Base-by-base conservation (phyloP, 2,888 invertebrate genomes). In the Yponomeuta sedellus region DNA sequence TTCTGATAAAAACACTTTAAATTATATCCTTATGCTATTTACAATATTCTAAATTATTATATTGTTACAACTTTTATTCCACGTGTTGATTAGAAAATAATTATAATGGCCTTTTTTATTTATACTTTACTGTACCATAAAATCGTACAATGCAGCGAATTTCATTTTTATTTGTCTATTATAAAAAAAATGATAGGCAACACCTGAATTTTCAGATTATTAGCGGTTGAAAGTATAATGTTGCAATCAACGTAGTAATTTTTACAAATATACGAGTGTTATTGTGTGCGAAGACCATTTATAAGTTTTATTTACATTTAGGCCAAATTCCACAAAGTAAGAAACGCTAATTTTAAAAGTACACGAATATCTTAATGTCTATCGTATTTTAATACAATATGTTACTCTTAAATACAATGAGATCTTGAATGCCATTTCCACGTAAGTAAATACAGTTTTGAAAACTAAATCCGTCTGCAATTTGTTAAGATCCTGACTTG, bases 271-370 rank as follows among this genome's bases (percentile, higher is more conserved):
- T 34, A 34, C 3, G 6, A 34, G 10, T 34, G 5, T 8, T 34
- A 34, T 8, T 8, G 34, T 34, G 34, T 59, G 25, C 59, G 20
- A 25, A 25, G 59, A 59, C 59, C 64, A 65, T 66, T 69, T 66
- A 68, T 66, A 67, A 70, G 69, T 66, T 59, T 66, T 71, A 72
- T 72, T 71, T 74, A 74, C 73, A 74, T 66, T 75, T 75, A 77
- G 76, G 72, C 75, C 75, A 69, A 62, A n/a, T n/a, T 68, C 71
- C 72, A 74, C 66, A 68, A 73, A 77, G 79, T 82, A 78, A 80
- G 79, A 81, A 83, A 82, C 34, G 62, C 62, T 62, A 40, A 40
- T 34, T 62, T 52, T 5, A 52, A 52, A 16, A 52, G 44, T 62
- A 62, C 62, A 62, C 34, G 34, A 16, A 52, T 19, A 34, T 34